A percentile compares a stretch with the other conserved stretches of the same genome.
Evolutionary conservation across 2,113 vertebrate species (phyloP).

Genomic region (Mola mola): DNA sequence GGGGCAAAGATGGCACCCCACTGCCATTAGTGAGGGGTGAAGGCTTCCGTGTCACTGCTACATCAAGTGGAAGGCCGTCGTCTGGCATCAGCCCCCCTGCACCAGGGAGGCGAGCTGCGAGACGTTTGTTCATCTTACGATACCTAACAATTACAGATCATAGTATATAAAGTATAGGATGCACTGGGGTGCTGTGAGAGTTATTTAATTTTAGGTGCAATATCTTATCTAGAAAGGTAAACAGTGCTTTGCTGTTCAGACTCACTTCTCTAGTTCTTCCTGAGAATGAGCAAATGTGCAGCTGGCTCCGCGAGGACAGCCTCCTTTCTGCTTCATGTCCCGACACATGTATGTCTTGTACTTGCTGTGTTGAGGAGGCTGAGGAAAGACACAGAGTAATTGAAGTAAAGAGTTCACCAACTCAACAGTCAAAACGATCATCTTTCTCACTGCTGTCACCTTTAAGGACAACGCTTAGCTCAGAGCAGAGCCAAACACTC

Average conservation of each 20-base stretch:
- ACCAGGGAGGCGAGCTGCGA: slow-evolving; percentile 89
- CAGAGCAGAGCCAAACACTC: too few relatives aligned
- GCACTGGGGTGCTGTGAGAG: background rate
- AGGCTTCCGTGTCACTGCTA: slow-evolving; percentile 85
- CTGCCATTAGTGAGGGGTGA: slow-evolving; percentile 92
- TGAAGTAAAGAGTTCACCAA: too few relatives aligned
- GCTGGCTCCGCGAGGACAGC: slow-evolving; percentile 96
- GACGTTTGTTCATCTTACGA: slow-evolving; percentile 98
- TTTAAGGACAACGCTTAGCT: too few relatives aligned
- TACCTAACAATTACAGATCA: slow-evolving; percentile 82
- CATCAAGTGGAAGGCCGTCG: slow-evolving; percentile 86
- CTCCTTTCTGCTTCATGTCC: slow-evolving; percentile 98
- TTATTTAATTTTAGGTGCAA: background rate
- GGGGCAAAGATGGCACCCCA: slow-evolving; percentile 82
- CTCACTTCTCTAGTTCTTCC: slow-evolving; percentile 98
- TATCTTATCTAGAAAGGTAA: background rate
- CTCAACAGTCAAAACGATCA: too few relatives aligned
- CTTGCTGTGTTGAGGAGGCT: slow-evolving; percentile 98
- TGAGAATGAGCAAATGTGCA: slow-evolving; percentile 98
- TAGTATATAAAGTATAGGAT: background rate
- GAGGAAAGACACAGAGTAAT: slow-evolving; percentile 17
- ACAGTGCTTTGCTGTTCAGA: slow-evolving; percentile 17
- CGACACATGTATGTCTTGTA: slow-evolving; percentile 99
- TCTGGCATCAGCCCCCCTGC: slow-evolving; percentile 87
- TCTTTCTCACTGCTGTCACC: too few relatives aligned